These are phyloP conservation scores for Elmis aenea DNA, from an alignment of 2,888 invertebrate species.

Conservation along the genomic window DNA sequence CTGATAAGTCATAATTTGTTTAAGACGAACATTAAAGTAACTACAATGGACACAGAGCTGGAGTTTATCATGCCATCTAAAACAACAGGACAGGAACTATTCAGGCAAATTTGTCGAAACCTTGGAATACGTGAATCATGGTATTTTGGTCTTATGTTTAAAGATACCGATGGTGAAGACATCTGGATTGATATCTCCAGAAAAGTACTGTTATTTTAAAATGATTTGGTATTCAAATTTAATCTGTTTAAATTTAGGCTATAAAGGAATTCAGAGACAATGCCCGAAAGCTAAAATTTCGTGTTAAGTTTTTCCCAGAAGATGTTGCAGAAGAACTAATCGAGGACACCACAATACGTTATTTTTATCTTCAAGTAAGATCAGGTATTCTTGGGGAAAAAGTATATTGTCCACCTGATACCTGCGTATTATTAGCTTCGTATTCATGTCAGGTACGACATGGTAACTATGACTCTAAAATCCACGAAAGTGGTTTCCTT, in stretches of 20 bases:
- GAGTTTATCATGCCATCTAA: slow-evolving; percentile 36
- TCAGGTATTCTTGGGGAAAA: slow-evolving; percentile 94
- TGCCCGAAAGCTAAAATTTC: slow-evolving; percentile 44
- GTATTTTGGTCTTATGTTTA: slow-evolving; percentile 41
- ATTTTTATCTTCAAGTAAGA: slow-evolving; percentile 91
- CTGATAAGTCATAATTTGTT: no score
- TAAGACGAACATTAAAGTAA: slow-evolving; percentile 30
- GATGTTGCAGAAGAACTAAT: slow-evolving; percentile 98
- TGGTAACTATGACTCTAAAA: slow-evolving; percentile 82
- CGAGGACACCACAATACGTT: slow-evolving; percentile 93
- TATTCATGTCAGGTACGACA: slow-evolving; percentile 97
- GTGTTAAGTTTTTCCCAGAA: slow-evolving; percentile 99
- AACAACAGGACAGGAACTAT: slow-evolving; percentile 34
- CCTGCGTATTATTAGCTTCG: slow-evolving; percentile 92
- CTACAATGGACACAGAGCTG: slow-evolving; percentile 38
- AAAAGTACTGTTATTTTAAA: slow-evolving; percentile 30
- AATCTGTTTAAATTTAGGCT: slow-evolving; percentile 19
- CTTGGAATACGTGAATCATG: slow-evolving; percentile 41
- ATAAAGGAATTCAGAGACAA: slow-evolving; percentile 32
- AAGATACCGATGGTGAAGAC: slow-evolving; percentile 31
- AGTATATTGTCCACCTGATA: slow-evolving; percentile 98
- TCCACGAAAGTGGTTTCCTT: slow-evolving; percentile 75
- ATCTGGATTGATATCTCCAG: slow-evolving; percentile 42
- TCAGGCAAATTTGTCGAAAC: slow-evolving; percentile 37
- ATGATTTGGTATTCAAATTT: not conserved